These are phyloP conservation scores for Lacerta agilis DNA, from an alignment of 2,797 vertebrate species.

Conservation along the genomic window DNA sequence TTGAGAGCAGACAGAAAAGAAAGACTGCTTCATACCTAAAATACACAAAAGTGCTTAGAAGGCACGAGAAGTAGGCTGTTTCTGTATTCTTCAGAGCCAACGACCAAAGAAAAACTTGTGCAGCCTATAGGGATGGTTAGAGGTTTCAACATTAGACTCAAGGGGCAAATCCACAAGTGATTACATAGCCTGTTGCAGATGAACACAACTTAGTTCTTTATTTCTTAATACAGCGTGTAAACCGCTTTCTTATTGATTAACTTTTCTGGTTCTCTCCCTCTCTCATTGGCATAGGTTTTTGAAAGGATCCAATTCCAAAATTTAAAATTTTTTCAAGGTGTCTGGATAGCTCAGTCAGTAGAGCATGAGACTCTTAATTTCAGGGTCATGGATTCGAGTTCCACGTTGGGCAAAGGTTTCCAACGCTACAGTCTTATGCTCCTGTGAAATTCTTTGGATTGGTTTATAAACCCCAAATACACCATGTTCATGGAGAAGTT, in stretches of 20 bases:
- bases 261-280: neutral
- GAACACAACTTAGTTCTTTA: neutral
- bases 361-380: too few relatives aligned
- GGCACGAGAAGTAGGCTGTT: neutral
- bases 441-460: neutral
- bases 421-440: too few relatives aligned
- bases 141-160: neutral
- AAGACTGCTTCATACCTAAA: neutral
- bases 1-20: neutral
- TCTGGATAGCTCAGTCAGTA: too few relatives aligned
- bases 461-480: neutral
- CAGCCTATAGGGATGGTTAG: neutral
- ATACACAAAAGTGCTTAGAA: neutral
- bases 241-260: neutral
- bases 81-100: neutral
- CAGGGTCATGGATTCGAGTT: too few relatives aligned
- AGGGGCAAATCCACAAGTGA: neutral
- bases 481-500: neutral
- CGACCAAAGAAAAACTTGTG: neutral
- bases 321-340: too few relatives aligned
- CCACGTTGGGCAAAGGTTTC: too few relatives aligned
- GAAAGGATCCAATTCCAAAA: neutral
- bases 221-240: neutral
- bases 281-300: neutral
- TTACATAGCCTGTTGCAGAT: neutral